Conservation (phyloP, 1,140 invertebrate species). For the Bombus vancouverensis region DNA sequence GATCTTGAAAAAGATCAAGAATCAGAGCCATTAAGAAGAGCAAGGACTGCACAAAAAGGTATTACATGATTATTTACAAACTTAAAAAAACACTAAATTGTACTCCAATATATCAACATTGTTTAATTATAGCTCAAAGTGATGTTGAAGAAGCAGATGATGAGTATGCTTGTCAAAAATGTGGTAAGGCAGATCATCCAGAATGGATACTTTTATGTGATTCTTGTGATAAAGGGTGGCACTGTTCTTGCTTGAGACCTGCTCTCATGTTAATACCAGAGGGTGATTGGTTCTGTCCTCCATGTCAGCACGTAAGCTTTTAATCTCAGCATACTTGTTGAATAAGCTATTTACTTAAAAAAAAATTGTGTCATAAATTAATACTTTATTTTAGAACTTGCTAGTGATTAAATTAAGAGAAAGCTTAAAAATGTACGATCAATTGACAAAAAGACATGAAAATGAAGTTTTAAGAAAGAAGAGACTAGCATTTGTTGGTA, state of each 20-base stretch:
- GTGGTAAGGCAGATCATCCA: constrained; percentile 94
- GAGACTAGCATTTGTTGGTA: constrained; percentile 89
- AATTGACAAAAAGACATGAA: constrained; percentile 85
- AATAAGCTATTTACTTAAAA: neutral
- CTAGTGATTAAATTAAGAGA: constrained; percentile 88
- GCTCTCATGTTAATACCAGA: constrained; percentile 96
- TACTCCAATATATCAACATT: neutral
- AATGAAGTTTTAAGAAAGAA: constrained; percentile 88
- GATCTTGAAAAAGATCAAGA: constrained; percentile 85
- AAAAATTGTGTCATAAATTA: constrained; percentile 4
- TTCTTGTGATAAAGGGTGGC: constrained; percentile 96
- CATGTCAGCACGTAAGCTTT: constrained; percentile 91
- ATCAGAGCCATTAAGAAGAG: constrained; percentile 85
- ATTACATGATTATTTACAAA: neutral
- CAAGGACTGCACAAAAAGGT: constrained; percentile 87
- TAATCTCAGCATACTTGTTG: neutral
- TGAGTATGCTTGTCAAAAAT: constrained; percentile 92
- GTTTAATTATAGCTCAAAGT: constrained; percentile 83
- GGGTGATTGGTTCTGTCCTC: constrained; percentile 98
- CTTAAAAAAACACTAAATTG: neutral
- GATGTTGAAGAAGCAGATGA: constrained; percentile 83
- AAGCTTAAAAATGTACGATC: constrained; percentile 85
- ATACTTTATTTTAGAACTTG: constrained; percentile 83
- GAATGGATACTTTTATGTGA: constrained; percentile 98
- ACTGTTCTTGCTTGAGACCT: constrained; percentile 95